phyloP scores from a whole-genome alignment of 1,140 invertebrate species.

The Drosophila quadrilineata region DNA sequence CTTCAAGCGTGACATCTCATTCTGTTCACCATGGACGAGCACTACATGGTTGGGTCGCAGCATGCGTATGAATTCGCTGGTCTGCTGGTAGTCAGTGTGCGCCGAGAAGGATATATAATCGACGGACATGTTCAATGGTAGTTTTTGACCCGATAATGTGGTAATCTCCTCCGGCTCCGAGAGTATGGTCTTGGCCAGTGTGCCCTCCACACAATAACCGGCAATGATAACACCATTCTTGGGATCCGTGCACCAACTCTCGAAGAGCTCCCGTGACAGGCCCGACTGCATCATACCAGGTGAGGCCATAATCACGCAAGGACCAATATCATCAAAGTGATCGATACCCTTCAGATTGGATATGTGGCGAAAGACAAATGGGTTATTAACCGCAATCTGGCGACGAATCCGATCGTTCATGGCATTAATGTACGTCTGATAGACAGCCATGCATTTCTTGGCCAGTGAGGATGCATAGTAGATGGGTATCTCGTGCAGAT shows the following conservation, averaged over 20 bases:
- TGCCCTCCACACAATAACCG: conserved; percentile 99
- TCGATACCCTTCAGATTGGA: conserved; percentile 99
- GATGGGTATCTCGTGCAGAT: conserved; percentile 99
- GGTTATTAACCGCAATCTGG: conserved; percentile 99
- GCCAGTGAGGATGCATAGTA: conserved; percentile 99
- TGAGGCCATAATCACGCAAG: conserved; percentile 99
- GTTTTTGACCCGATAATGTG: conserved; percentile 96
- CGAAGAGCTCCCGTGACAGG: conserved; percentile 97
- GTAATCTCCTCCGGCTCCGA: conserved; percentile 99
- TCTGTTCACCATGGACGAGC: conserved; percentile 98
- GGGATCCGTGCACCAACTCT: conserved; percentile 98
- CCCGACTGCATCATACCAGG: conserved; percentile 99
- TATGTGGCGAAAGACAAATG: conserved; percentile 99
- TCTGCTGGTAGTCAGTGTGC: conserved; percentile 99
- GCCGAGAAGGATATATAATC: conserved; percentile 99
- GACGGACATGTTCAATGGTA: conserved; percentile 98
- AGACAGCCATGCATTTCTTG: conserved; percentile 99
- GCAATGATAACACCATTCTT: conserved; percentile 99
- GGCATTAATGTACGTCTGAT: conserved; percentile 99
- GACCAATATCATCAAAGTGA: conserved; percentile 99
- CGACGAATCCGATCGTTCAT: conserved; percentile 99
- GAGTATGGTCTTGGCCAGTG: conserved; percentile 97
- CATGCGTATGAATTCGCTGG: conserved; percentile 97
- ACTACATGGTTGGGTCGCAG: conserved; percentile 97
- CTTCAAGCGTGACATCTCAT: conserved; percentile 98